These are phyloP conservation scores for Acanthurus leucopareius DNA, from an alignment of 2,797 vertebrate species.

Conservation along the genomic window DNA sequence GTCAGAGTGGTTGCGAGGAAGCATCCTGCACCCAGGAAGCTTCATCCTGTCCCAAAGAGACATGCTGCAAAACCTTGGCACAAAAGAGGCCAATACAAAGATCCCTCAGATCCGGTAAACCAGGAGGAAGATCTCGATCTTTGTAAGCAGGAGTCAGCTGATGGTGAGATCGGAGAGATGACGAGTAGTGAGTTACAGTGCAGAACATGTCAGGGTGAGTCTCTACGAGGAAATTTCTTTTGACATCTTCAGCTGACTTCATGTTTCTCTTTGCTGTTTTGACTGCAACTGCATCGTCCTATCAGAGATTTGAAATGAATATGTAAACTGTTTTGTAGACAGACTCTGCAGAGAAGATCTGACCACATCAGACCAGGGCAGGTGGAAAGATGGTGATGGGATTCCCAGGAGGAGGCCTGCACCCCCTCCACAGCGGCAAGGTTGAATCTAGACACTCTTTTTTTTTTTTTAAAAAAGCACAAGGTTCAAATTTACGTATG, in stretches of 20 bases:
- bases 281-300: too few relatives aligned
- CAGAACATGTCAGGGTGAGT: constrained; percentile 75
- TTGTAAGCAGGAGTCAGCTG: constrained; percentile 49
- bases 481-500: neutral
- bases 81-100: constrained; percentile 63
- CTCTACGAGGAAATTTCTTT: fast-evolving
- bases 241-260: neutral
- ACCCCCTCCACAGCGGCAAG: constrained; percentile 71
- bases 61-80: constrained; percentile 62
- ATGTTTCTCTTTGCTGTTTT: neutral
- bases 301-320: neutral
- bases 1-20: constrained; percentile 67
- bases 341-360: constrained; percentile 64
- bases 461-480: neutral
- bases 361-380: constrained; percentile 52
- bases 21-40: constrained; percentile 66
- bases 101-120: neutral
- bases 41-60: constrained; percentile 44
- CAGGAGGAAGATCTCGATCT: constrained; percentile 39
- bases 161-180: constrained; percentile 37
- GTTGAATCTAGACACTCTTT: constrained; percentile 23
- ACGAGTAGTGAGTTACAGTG: constrained; percentile 61
- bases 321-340: constrained; percentile 61
- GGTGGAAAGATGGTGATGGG: constrained; percentile 63
- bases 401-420: constrained; percentile 70